phyloP scores from a whole-genome alignment of 2,113 vertebrate genomes.

The Ramphastos sulfuratus region DNA sequence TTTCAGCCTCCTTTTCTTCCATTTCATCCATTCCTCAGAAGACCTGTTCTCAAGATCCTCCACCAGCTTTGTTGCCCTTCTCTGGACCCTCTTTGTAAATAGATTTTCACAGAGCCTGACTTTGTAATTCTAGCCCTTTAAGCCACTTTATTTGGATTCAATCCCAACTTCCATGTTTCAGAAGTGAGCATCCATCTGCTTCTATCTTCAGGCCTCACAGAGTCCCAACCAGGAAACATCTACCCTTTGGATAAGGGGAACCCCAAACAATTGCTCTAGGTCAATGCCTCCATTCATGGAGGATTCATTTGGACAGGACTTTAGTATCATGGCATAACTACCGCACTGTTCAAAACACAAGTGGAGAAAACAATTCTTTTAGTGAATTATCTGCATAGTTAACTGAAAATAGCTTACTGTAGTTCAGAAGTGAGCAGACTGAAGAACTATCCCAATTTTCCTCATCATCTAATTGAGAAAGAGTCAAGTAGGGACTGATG shows the following conservation, averaged over 20 bases:
- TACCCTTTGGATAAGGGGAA: neutral
- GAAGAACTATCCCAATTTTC: neutral
- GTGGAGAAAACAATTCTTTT: neutral
- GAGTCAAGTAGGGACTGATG: neutral
- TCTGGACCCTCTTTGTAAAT: neutral
- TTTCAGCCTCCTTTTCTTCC: too few relatives aligned
- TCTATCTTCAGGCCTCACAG: neutral
- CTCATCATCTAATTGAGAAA: neutral
- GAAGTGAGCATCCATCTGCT: accelerated
- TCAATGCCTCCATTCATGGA: accelerated
- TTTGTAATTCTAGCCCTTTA: neutral
- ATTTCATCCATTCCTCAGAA: too few relatives aligned
- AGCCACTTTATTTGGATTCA: neutral
- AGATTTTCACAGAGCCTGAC: neutral
- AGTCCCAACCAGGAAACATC: neutral
- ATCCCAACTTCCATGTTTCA: neutral
- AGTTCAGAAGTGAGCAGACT: neutral
- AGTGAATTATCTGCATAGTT: neutral
- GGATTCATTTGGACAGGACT: neutral
- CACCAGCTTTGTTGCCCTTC: too few relatives aligned
- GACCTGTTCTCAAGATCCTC: too few relatives aligned
- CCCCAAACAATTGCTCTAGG: neutral
- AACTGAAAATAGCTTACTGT: neutral
- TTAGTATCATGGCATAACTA: neutral
- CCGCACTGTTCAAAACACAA: neutral